A percentile compares a stretch with the other conserved stretches of the same genome.
Conservation (phyloP, 2,888 invertebrate genomes). For the Ypsolopha sequella region DNA sequence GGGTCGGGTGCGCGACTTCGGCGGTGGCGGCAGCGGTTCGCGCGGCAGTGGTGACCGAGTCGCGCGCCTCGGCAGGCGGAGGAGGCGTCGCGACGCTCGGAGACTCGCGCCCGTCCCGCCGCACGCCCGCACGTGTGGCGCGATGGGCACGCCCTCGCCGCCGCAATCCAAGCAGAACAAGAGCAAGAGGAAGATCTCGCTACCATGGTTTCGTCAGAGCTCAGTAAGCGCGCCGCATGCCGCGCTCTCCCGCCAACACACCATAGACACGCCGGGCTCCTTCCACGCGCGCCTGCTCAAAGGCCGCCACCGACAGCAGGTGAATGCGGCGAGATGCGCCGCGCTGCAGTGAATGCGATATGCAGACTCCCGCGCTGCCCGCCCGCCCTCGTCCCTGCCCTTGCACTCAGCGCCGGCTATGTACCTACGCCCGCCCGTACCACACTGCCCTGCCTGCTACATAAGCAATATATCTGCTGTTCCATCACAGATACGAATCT, state of each 20-base stretch:
- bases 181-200: conserved; percentile 86
- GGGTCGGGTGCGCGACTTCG: conserved; percentile 22
- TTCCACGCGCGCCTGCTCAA: conserved; percentile 83
- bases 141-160: conserved; percentile 38
- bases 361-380: conserved; percentile 21
- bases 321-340: conserved; percentile 24
- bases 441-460: conserved; percentile 10
- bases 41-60: conserved; percentile 21
- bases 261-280: conserved; percentile 90
- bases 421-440: too few relatives aligned
- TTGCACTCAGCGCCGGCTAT: conserved; percentile 19
- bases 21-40: conserved; percentile 19
- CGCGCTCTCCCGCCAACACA: conserved; percentile 85
- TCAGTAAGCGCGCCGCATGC: conserved; percentile 81
- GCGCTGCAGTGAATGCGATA: neutral
- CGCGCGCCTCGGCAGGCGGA: conserved; percentile 25
- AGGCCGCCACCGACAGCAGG: conserved; percentile 73
- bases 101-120: conserved; percentile 25
- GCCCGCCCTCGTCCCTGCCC: conserved; percentile 10
- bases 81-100: conserved; percentile 29
- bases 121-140: conserved; percentile 32
- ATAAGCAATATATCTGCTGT: neutral
- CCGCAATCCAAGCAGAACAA: conserved; percentile 70
- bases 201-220: conserved; percentile 91
- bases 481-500: neutral